These are phyloP conservation scores for Mystacornis crossleyi DNA, from an alignment of 2,113 vertebrate species.

Conservation along the genomic window DNA sequence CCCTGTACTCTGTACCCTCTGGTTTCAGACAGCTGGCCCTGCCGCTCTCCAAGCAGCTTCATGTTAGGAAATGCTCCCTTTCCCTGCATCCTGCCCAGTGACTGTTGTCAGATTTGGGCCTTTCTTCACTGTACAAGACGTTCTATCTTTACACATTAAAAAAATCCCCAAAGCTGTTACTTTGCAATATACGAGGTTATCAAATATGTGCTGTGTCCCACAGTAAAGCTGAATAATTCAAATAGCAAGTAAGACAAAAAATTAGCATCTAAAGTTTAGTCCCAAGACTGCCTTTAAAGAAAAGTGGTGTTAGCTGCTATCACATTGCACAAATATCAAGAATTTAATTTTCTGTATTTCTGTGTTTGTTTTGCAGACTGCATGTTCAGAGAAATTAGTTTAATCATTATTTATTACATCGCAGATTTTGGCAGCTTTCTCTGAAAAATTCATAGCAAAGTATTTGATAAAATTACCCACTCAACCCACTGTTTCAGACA, in stretches of 20 bases:
- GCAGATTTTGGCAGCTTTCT: background rate
- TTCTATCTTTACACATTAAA: background rate
- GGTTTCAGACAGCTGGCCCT: background rate
- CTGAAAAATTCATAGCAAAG: background rate
- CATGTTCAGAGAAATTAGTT: background rate
- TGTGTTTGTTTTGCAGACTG: background rate
- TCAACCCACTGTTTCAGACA: background rate
- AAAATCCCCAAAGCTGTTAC: background rate
- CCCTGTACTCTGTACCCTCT: background rate
- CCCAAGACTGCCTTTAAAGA: background rate
- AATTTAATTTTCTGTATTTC: background rate
- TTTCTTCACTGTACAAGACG: background rate
- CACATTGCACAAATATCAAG: background rate
- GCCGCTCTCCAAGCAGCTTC: background rate
- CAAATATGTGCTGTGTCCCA: background rate
- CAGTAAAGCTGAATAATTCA: background rate
- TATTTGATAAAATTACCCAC: background rate
- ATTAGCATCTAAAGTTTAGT: background rate
- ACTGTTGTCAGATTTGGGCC: background rate
- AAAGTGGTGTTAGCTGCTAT: background rate
- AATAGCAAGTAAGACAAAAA: background rate
- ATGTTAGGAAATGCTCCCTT: background rate
- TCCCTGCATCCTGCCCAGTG: background rate
- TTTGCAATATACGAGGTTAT: background rate
- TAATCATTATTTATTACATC: background rate